phyloP scores from a whole-genome alignment of 92 coral and sea anemone genomes.

The Phenganax marumi region DNA sequence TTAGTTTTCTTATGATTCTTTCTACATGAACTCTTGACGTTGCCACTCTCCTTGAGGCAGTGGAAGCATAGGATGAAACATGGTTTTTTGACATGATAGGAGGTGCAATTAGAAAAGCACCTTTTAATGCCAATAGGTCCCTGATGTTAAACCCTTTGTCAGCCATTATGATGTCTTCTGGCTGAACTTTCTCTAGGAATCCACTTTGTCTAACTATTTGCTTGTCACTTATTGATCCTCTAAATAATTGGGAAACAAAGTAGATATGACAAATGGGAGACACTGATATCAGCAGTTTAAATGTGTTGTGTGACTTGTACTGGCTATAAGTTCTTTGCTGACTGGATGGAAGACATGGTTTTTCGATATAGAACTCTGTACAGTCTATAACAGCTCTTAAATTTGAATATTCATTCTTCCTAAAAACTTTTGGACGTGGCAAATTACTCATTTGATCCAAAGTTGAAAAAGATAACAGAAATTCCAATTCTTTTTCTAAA shows the following conservation, averaged over 20 bases:
- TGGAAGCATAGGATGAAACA: constrained; percentile 68
- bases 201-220: constrained; percentile 64
- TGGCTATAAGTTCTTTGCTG: constrained; percentile 69
- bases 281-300: constrained; percentile 67
- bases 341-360: constrained; percentile 69
- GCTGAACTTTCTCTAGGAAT: constrained; percentile 58
- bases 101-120: constrained; percentile 56
- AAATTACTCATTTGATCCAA: constrained; percentile 53
- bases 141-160: constrained; percentile 62
- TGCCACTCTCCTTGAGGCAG: constrained; percentile 73
- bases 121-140: constrained; percentile 57
- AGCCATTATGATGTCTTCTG: constrained; percentile 66
- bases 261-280: constrained; percentile 65
- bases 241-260: constrained; percentile 63
- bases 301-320: too few relatives aligned
- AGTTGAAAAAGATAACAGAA: constrained; percentile 66
- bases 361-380: constrained; percentile 68
- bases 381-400: constrained; percentile 73
- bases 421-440: constrained; percentile 51
- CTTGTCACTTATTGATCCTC: constrained; percentile 71
- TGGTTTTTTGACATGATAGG: constrained; percentile 63
- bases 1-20: constrained; percentile 62
- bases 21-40: constrained; percentile 75
- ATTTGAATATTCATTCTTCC: constrained; percentile 59
- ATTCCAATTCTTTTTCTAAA: constrained; percentile 56